Conservation (phyloP, 1,140 invertebrate species). For the Yoshiicerus persimilis region DNA sequence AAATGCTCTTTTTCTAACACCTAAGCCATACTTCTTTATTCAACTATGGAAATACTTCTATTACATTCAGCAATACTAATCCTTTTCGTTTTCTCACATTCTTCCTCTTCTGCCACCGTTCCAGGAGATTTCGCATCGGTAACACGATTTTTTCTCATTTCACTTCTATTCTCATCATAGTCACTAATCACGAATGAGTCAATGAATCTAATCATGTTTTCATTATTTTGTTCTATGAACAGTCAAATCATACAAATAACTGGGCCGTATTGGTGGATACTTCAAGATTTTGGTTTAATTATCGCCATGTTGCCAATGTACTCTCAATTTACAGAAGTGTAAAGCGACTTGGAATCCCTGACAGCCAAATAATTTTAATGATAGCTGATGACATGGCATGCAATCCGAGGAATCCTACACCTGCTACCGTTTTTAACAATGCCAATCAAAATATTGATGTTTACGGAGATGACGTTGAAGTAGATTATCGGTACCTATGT, state of each 20-base stretch:
- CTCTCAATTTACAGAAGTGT: slow-evolving; percentile 97
- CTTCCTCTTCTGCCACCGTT: not conserved
- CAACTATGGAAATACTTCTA: not conserved
- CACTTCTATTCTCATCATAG: no score
- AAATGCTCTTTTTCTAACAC: no score
- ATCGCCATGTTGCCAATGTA: slow-evolving; percentile 98
- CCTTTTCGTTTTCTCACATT: not conserved
- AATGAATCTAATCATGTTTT: not conserved
- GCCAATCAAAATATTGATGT: slow-evolving; percentile 98
- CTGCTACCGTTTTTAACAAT: slow-evolving; percentile 98
- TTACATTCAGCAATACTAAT: not conserved
- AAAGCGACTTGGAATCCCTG: slow-evolving; percentile 92
- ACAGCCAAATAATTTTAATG: slow-evolving; percentile 94
- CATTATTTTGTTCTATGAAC: not conserved
- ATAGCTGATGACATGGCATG: slow-evolving; percentile 99
- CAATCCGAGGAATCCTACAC: slow-evolving; percentile 94
- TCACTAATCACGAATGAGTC: no score
- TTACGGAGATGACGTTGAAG: slow-evolving; percentile 99
- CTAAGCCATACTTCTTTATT: no score
- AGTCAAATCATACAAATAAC: slow-evolving; percentile 84
- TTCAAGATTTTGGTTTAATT: slow-evolving; percentile 99
- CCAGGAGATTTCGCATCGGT: not conserved
- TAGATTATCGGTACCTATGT: slow-evolving; percentile 77
- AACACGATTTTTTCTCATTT: no score
- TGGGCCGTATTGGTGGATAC: slow-evolving; percentile 99